Percentiles rank a stretch among this genome's conserved stretches.
These are phyloP conservation scores for Orchestia grillus DNA, from an alignment of 1,140 invertebrate genomes.

Conservation along the genomic window DNA sequence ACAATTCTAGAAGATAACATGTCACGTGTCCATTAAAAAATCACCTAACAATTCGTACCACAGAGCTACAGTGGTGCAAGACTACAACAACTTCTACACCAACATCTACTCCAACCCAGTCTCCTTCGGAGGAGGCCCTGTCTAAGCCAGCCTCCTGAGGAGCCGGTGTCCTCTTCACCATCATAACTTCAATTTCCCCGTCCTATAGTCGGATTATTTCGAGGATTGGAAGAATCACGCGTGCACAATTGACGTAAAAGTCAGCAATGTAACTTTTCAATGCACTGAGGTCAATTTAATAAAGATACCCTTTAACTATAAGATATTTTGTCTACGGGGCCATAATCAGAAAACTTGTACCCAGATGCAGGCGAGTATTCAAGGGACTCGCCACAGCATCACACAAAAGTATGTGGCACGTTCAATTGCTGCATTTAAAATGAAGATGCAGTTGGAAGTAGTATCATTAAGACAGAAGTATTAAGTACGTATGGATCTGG, in stretches of 20 bases:
- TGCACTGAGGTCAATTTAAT: too few species aligned
- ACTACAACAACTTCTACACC: slow-evolving; percentile 40
- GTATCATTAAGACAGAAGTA: too few species aligned
- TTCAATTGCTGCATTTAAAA: too few species aligned
- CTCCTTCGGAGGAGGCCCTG: not conserved
- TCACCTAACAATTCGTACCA: not conserved
- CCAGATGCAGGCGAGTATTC: too few species aligned
- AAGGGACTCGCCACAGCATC: too few species aligned
- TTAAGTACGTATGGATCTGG: too few species aligned
- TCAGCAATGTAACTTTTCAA: too few species aligned
- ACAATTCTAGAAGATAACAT: not conserved
- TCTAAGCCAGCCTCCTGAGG: not conserved
- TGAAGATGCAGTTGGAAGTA: too few species aligned
- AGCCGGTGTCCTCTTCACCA: not conserved
- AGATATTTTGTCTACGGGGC: too few species aligned
- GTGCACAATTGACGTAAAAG: not conserved
- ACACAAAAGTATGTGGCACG: too few species aligned
- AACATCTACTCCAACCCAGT: slow-evolving; percentile 52
- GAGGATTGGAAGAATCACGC: not conserved
- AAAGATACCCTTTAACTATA: too few species aligned
- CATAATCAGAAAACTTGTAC: too few species aligned
- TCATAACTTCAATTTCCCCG: not conserved
- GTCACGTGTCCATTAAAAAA: not conserved
- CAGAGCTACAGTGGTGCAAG: slow-evolving; percentile 26
- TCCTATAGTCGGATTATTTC: not conserved